Evolutionary conservation across 2,888 invertebrate genomes (phyloP).

Genomic region (Pterobdella sp.): DNA sequence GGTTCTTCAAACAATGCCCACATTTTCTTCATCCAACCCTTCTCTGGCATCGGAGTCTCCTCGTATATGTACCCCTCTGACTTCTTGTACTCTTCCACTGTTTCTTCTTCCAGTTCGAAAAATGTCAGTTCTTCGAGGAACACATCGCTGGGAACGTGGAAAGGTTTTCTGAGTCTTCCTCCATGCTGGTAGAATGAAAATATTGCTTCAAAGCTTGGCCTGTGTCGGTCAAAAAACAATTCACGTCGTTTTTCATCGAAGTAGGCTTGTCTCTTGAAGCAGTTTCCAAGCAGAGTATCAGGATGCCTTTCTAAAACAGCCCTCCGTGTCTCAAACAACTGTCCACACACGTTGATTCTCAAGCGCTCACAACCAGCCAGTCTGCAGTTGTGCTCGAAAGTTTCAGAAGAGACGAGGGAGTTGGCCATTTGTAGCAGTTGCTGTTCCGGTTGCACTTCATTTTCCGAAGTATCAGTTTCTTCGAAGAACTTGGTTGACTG

Average conservation of each 20-base stretch:
- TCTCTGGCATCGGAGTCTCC: conserved; percentile 44
- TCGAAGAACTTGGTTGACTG: conserved; percentile 10
- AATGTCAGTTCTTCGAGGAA: conserved; percentile 49
- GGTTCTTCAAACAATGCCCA: conserved; percentile 52
- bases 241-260: conserved; percentile 47
- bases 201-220: conserved; percentile 50
- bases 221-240: conserved; percentile 50
- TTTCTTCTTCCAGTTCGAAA: conserved; percentile 49
- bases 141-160: conserved; percentile 49
- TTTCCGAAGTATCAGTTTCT: background rate
- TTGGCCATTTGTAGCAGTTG: background rate
- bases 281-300: conserved; percentile 49
- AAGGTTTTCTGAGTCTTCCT: conserved; percentile 46
- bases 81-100: conserved; percentile 46
- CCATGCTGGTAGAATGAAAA: conserved; percentile 51
- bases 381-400: conserved; percentile 19
- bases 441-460: background rate
- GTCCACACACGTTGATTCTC: conserved; percentile 50
- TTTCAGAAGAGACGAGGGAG: background rate
- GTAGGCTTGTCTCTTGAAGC: conserved; percentile 45
- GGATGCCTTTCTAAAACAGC: conserved; percentile 48
- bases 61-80: conserved; percentile 46
- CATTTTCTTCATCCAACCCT: conserved; percentile 43
- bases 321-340: conserved; percentile 48
- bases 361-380: conserved; percentile 43